Percentiles rank a stretch among this genome's conserved stretches.
phyloP scores from a whole-genome alignment of 2,888 invertebrate species.

The Hypomecis atomaria region DNA sequence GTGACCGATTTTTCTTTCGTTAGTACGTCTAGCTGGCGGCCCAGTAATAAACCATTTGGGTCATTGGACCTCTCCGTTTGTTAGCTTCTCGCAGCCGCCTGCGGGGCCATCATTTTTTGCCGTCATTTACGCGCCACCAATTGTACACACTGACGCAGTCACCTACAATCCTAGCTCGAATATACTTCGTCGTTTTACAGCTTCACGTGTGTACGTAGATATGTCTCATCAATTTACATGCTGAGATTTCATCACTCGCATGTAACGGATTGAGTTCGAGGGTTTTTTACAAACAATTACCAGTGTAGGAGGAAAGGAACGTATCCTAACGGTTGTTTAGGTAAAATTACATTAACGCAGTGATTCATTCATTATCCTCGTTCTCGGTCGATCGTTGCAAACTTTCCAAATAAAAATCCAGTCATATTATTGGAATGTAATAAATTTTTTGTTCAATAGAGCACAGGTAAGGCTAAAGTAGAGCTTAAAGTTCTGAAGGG shows the following conservation, averaged over 20 bases:
- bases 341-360: slow-evolving; percentile 27
- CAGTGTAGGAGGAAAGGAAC: slow-evolving; percentile 53
- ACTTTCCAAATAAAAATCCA: slow-evolving; percentile 23
- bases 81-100: slow-evolving; percentile 64
- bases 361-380: slow-evolving; percentile 31
- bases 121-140: slow-evolving; percentile 66
- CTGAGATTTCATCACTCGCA: slow-evolving; percentile 45
- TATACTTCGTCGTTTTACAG: slow-evolving; percentile 25
- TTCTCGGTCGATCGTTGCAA: slow-evolving; percentile 12
- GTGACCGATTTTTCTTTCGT: slow-evolving; percentile 79
- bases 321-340: slow-evolving; percentile 54
- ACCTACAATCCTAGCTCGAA: slow-evolving; percentile 58
- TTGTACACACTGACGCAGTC: slow-evolving; percentile 66
- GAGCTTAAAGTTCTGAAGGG: slow-evolving; percentile 60
- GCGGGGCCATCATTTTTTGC: slow-evolving; percentile 73
- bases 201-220: slow-evolving; percentile 29
- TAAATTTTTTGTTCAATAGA: slow-evolving; percentile 8
- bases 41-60: slow-evolving; percentile 80
- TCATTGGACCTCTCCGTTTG: slow-evolving; percentile 82
- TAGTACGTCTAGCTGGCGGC: slow-evolving; percentile 68
- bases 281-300: slow-evolving; percentile 48
- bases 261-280: slow-evolving; percentile 56
- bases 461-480: slow-evolving; percentile 52
- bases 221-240: slow-evolving; percentile 49
- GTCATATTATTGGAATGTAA: slow-evolving; percentile 19